These are phyloP conservation scores for Allolobophora icterica DNA, from an alignment of 2,888 invertebrate genomes.

Conservation along the genomic window DNA sequence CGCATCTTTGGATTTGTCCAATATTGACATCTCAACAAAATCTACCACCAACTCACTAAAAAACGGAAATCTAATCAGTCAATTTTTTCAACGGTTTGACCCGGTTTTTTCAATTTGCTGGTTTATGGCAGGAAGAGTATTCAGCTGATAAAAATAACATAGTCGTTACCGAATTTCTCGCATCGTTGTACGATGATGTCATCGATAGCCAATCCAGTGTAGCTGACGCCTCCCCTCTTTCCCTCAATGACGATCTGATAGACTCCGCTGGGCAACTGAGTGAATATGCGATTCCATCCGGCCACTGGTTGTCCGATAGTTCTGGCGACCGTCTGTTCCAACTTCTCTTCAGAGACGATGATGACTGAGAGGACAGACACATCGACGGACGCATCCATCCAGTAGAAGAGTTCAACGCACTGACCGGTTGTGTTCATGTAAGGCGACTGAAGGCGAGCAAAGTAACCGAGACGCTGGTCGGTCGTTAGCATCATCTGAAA, in stretches of 20 bases:
- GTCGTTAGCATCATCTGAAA: neutral
- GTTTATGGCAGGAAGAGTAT: no score
- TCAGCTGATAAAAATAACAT: no score
- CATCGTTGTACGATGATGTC: conserved; percentile 24
- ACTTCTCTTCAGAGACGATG: conserved; percentile 31
- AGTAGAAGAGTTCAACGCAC: conserved; percentile 33
- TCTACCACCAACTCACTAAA: no score
- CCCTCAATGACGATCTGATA: conserved; percentile 27
- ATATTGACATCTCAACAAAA: no score
- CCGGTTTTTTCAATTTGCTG: no score
- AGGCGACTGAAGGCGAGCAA: conserved; percentile 3
- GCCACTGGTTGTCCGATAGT: neutral
- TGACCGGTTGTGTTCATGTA: conserved; percentile 31
- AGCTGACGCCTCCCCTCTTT: neutral
- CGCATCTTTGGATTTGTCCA: neutral
- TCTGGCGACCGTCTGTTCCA: neutral
- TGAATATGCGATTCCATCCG: conserved; percentile 33
- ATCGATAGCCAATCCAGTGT: conserved; percentile 33
- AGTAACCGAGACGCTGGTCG: conserved; percentile 15
- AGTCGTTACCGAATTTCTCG: conserved; percentile 2
- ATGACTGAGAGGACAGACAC: conserved; percentile 18
- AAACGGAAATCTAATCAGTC: no score
- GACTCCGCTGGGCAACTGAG: conserved; percentile 11
- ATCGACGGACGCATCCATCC: conserved; percentile 31
- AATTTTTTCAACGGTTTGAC: no score